Base-by-base conservation (phyloP, 1,140 invertebrate species). In the Platyscapa corneri region DNA sequence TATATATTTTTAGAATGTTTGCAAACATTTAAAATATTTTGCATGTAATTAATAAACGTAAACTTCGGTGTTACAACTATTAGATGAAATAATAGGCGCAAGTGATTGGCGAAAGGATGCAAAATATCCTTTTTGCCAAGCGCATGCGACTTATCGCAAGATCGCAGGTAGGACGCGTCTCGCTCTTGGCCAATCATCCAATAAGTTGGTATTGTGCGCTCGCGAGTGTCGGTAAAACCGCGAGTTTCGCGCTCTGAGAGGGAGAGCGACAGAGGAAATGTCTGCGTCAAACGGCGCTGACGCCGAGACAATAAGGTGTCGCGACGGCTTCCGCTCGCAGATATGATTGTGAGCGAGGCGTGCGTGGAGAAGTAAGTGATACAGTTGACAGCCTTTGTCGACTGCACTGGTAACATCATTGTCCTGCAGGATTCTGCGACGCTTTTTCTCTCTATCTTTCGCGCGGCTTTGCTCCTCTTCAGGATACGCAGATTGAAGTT, bases 181-280 rank as follows among this genome's bases (percentile, higher is more conserved):
- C 20, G 30, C 39, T 30, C 34, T 27, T 27, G 75, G 20, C 10
- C 82, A 78, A 65, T 74, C 76, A 76, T 80, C 76, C 46, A 84
- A 80, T 84, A 84, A 80, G 76, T 84, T 84, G 18, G 23, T 27
- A 83, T 83, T 83, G 72, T 83, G 8, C 39, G 34, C n/a, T n/a
- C 32, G 72, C 5, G 7, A 20, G 27, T 37, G 53, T 46, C 32
- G n/a, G n/a, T 34, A 67, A 7, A 37, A 53, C 56, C 23, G 56
- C 56, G 56, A 83, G 49, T 83, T 83, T 75, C 67, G 70, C 32
- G 12, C 0, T 32, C 89, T 88, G 89, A 53, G 12, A 18, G 49
- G 18, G 8, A 53, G 49, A 53, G 16, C 16, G 49, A 53, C 49
- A 18, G 91, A 93, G 92, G 92, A 93, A 93, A 92, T 90, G 90